phyloP scores from a whole-genome alignment of 2,797 vertebrate species.

The Brachyalestes nurse region DNA sequence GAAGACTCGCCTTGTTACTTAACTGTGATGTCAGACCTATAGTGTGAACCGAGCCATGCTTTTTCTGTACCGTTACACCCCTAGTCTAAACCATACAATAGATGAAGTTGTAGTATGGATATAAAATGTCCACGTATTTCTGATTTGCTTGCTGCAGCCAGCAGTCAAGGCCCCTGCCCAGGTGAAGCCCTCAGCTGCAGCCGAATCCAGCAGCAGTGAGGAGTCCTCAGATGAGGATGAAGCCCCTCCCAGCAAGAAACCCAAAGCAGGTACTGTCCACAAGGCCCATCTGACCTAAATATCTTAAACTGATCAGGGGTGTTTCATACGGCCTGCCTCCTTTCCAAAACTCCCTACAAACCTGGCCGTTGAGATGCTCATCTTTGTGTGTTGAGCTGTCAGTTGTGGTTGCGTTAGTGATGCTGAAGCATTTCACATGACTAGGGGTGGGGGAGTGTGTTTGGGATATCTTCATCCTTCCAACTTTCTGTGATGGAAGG shows the following conservation, averaged over 20 bases:
- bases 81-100: neutral
- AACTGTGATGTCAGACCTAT: too few relatives aligned
- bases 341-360: too few relatives aligned
- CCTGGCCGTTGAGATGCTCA: too few relatives aligned
- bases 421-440: too few relatives aligned
- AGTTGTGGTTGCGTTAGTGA: too few relatives aligned
- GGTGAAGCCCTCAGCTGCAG: conserved; percentile 64
- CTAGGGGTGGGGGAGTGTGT: too few relatives aligned
- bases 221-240: conserved; percentile 78
- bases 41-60: too few relatives aligned
- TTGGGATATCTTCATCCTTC: neutral
- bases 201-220: conserved; percentile 75
- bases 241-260: conserved; percentile 78
- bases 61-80: too few relatives aligned
- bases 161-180: conserved; percentile 65
- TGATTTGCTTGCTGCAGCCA: conserved; percentile 58
- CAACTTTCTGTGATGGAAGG: neutral
- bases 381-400: too few relatives aligned
- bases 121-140: neutral
- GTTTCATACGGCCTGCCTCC: too few relatives aligned
- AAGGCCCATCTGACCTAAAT: neutral
- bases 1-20: too few relatives aligned
- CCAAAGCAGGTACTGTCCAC: conserved; percentile 72
- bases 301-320: too few relatives aligned
- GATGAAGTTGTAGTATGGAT: neutral